Percentiles rank a stretch among this genome's conserved stretches.
phyloP scores from a whole-genome alignment of 2,113 vertebrate genomes.

The Nibea albiflora region DNA sequence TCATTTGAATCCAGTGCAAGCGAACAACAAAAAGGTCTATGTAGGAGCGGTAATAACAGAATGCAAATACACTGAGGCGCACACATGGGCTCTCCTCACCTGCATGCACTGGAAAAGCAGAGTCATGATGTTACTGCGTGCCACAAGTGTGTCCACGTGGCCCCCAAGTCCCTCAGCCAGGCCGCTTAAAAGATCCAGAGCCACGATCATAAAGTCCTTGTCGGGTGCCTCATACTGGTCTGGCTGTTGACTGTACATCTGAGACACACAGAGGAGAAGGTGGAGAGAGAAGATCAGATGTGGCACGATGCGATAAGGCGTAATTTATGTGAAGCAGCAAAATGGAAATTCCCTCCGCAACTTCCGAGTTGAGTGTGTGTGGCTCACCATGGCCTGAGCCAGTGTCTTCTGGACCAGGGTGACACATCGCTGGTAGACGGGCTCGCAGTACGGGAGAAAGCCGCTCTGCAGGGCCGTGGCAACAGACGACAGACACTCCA shows the following conservation, averaged over 20 bases:
- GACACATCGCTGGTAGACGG: conserved; percentile 96
- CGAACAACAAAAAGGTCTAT: background rate
- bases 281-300: background rate
- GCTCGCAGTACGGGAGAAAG: conserved; percentile 95
- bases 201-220: conserved; percentile 99
- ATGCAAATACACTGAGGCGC: background rate
- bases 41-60: background rate
- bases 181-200: conserved; percentile 93
- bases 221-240: conserved; percentile 97
- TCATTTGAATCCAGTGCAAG: background rate
- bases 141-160: conserved; percentile 93
- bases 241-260: conserved; percentile 98
- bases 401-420: conserved; percentile 95
- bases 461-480: conserved; percentile 95
- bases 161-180: conserved; percentile 93
- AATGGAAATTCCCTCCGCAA: background rate
- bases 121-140: conserved; percentile 96
- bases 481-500: conserved; percentile 95
- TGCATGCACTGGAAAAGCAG: conserved; percentile 98
- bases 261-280: background rate
- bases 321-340: background rate
- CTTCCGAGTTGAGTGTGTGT: background rate
- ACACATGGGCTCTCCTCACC: conserved; percentile 75
- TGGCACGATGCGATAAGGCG: background rate
- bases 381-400: conserved; percentile 94